These are phyloP conservation scores for Erebia palarica DNA, from an alignment of 2,888 invertebrate species.

Conservation along the genomic window DNA sequence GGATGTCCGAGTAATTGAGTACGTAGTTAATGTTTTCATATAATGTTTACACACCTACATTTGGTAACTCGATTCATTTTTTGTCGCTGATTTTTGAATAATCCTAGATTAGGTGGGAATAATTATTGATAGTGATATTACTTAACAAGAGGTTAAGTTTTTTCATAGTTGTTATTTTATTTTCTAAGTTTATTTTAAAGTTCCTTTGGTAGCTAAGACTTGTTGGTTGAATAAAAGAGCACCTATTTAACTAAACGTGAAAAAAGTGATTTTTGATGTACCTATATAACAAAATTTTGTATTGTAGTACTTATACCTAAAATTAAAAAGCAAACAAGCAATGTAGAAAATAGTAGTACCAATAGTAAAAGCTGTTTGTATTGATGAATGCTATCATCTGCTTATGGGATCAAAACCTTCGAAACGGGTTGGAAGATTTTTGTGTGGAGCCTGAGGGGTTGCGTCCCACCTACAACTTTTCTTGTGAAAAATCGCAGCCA, in stretches of 20 bases:
- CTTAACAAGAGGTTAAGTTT: slow-evolving; percentile 12
- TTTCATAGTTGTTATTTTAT: slow-evolving; percentile 2
- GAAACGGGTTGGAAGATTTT: slow-evolving; percentile 15
- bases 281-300: slow-evolving; percentile 11
- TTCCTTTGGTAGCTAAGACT: slow-evolving; percentile 11
- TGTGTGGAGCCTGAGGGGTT: slow-evolving; percentile 15
- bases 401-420: slow-evolving; percentile 15
- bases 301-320: slow-evolving; percentile 11
- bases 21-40: slow-evolving; percentile 11
- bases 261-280: slow-evolving; percentile 11
- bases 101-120: slow-evolving; percentile 12
- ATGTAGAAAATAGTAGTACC: slow-evolving; percentile 14
- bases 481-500: slow-evolving; percentile 8
- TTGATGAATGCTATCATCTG: slow-evolving; percentile 15
- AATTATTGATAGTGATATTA: slow-evolving; percentile 12
- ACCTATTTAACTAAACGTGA: slow-evolving; percentile 12
- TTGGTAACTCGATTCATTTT: slow-evolving; percentile 11
- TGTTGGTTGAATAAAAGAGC: slow-evolving; percentile 11
- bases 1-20: slow-evolving; percentile 12
- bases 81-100: slow-evolving; percentile 15
- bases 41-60: slow-evolving; percentile 14
- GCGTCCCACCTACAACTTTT: slow-evolving; percentile 15
- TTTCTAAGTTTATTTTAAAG: slow-evolving; percentile 13
- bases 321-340: slow-evolving; percentile 13
- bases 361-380: slow-evolving; percentile 15